These are phyloP conservation scores for Nomada fucata DNA, from an alignment of 2,888 invertebrate species.

Conservation along the genomic window DNA sequence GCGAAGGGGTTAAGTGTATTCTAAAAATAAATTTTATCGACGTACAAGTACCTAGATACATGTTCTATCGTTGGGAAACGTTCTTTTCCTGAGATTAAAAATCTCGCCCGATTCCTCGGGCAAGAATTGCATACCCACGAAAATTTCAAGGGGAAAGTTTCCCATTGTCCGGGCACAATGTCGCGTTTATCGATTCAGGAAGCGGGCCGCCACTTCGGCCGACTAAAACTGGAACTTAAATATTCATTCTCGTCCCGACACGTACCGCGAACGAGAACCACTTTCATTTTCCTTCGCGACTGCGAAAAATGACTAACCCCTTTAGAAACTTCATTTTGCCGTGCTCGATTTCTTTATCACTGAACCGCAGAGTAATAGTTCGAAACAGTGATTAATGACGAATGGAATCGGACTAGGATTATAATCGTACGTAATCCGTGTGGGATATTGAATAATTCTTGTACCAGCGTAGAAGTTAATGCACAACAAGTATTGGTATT, in stretches of 20 bases:
- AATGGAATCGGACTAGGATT: neutral
- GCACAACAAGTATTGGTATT: too few relatives aligned
- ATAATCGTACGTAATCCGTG: too few relatives aligned
- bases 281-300: slow-evolving; percentile 33
- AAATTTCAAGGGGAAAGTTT: slow-evolving; percentile 22
- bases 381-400: neutral
- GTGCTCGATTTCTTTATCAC: neutral
- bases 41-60: too few relatives aligned
- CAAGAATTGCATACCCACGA: neutral
- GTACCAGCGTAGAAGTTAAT: too few relatives aligned
- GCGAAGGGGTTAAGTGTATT: too few relatives aligned
- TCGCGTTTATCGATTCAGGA: slow-evolving; percentile 34
- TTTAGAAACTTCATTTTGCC: neutral
- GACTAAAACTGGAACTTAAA: slow-evolving; percentile 38
- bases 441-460: too few relatives aligned
- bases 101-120: neutral
- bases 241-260: slow-evolving; percentile 27
- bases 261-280: slow-evolving; percentile 14
- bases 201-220: slow-evolving; percentile 14
- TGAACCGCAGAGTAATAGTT: neutral
- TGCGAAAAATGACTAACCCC: neutral
- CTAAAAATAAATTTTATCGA: too few relatives aligned
- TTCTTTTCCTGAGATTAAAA: neutral
- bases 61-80: too few relatives aligned
- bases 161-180: slow-evolving; percentile 26